Conservation (phyloP, 2,113 vertebrate species). For the Aptenodytes forsteri region DNA sequence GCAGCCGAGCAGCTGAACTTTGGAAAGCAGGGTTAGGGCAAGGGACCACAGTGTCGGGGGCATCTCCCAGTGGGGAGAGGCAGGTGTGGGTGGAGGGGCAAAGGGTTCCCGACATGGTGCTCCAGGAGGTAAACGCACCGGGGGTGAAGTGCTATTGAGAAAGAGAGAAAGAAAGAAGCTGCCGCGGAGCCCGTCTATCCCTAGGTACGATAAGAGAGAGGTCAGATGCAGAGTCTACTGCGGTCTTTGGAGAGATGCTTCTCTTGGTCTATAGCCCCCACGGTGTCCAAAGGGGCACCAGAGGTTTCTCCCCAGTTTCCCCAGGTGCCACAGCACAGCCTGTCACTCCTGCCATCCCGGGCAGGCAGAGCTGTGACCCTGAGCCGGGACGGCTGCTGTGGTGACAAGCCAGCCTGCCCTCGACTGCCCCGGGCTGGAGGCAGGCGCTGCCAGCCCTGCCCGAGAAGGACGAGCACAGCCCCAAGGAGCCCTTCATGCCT, state of each 20-base stretch:
- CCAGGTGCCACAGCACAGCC: neutral
- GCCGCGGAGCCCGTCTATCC: neutral
- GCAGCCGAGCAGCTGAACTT: neutral
- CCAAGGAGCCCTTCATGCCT: constrained; percentile 35
- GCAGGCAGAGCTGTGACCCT: neutral
- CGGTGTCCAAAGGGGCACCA: neutral
- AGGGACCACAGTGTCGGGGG: rapidly evolving
- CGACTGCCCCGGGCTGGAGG: neutral
- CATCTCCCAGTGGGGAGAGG: neutral
- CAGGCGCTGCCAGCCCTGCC: neutral
- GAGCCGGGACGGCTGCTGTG: neutral
- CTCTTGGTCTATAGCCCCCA: rapidly evolving
- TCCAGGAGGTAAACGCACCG: rapidly evolving
- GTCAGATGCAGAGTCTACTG: neutral
- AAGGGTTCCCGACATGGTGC: neutral
- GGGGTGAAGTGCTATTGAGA: neutral
- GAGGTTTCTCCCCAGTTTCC: neutral
- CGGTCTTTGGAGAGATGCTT: neutral
- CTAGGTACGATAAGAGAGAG: neutral
- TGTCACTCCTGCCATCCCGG: neutral
- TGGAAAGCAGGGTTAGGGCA: neutral
- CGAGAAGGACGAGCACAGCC: neutral
- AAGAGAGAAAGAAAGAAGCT: neutral
- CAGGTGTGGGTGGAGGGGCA: neutral
- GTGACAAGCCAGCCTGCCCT: neutral